These are phyloP conservation scores for Darevskia nairensis DNA, from an alignment of 2,797 vertebrate species.

Conservation along the genomic window DNA sequence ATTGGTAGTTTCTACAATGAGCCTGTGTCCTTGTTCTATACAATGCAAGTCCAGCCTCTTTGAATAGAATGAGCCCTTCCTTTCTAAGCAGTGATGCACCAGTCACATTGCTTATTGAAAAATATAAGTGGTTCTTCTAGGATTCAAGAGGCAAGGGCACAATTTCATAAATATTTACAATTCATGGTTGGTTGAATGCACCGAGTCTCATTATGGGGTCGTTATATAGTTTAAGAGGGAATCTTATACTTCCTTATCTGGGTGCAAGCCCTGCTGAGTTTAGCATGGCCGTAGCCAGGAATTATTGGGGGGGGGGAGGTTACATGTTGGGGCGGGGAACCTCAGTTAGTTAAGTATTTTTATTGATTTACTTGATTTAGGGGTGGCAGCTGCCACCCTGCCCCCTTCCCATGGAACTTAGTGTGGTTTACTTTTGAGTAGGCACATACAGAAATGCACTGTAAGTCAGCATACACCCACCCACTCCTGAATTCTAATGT, in stretches of 20 bases:
- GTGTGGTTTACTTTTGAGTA: background rate
- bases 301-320: no score
- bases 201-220: constrained; percentile 34
- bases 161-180: constrained; percentile 60
- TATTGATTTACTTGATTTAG: no score
- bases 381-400: no score
- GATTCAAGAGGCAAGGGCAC: constrained; percentile 47
- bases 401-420: background rate
- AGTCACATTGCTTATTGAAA: constrained; percentile 56
- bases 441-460: no score
- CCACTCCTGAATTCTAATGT: background rate
- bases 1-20: background rate
- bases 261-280: background rate
- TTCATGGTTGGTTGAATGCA: constrained; percentile 43
- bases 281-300: no score
- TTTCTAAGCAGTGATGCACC: constrained; percentile 50
- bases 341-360: no score
- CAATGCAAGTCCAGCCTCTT: constrained; percentile 43
- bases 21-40: constrained; percentile 47
- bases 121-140: constrained; percentile 57
- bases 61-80: constrained; percentile 48
- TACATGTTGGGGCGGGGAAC: no score
- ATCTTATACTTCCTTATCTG: background rate
- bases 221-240: constrained; percentile 5
- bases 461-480: no score